Conservation (phyloP, 2,888 invertebrate species). For the Mythimna impura region DNA sequence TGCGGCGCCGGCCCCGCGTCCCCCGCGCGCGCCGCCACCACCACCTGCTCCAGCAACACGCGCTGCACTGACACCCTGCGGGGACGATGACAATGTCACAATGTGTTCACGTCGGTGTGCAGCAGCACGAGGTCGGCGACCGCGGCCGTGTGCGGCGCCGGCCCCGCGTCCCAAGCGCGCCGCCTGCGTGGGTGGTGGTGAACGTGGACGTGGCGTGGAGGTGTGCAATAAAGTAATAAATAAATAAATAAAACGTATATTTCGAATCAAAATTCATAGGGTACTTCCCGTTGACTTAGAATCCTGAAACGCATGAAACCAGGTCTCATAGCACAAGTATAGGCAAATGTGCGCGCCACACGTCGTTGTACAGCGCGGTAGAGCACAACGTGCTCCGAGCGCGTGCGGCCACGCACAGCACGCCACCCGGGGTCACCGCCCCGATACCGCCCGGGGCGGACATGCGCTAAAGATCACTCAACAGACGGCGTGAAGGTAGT, state of each 20-base stretch:
- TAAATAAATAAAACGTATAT: no score
- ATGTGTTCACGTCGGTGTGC: conserved; percentile 42
- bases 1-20: conserved; percentile 27
- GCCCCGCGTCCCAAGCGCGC: conserved; percentile 48
- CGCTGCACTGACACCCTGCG: conserved; percentile 54
- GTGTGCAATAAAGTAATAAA: no score
- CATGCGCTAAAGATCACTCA: no score
- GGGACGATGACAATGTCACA: neutral
- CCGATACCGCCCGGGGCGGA: no score
- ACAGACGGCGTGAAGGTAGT: no score
- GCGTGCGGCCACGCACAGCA: conserved; percentile 38
- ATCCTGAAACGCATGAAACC: no score
- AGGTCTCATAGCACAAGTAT: no score
- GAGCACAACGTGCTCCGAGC: conserved; percentile 9
- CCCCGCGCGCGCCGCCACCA: conserved; percentile 43
- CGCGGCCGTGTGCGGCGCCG: neutral
- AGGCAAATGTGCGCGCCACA: conserved; percentile 8
- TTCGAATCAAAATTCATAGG: no score
- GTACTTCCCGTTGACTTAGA: no score
- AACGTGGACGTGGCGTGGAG: no score
- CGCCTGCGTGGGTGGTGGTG: no score
- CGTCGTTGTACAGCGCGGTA: conserved; percentile 15
- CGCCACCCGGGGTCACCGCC: conserved; percentile 12
- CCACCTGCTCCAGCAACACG: conserved; percentile 48
- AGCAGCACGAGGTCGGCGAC: conserved; percentile 56